Percentiles rank a stretch among this genome's conserved stretches.
These are phyloP conservation scores for Triplophysa siluroides DNA, from an alignment of 2,113 vertebrate species.

Conservation along the genomic window DNA sequence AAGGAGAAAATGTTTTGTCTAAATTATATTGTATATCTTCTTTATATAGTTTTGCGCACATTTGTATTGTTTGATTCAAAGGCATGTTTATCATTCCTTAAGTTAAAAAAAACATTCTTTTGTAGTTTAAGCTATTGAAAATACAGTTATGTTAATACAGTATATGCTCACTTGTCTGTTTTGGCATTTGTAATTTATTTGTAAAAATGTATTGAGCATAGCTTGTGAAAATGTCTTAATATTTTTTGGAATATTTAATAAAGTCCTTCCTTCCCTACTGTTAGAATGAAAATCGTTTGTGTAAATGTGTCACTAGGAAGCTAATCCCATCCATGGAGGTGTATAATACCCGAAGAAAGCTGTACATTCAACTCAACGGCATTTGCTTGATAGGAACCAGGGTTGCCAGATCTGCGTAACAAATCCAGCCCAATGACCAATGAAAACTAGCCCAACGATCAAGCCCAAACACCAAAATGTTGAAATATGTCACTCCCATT, in stretches of 20 bases:
- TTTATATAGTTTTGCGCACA: constrained; percentile 7
- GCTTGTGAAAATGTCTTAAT: constrained; percentile 36
- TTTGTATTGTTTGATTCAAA: constrained; percentile 21
- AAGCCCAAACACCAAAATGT: too few relatives aligned
- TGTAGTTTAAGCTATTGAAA: constrained; percentile 43
- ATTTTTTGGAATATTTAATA: constrained; percentile 54
- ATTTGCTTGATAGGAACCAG: too few relatives aligned
- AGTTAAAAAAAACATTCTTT: constrained; percentile 37
- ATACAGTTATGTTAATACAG: constrained; percentile 8
- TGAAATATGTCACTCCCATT: too few relatives aligned
- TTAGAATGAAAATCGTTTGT: neutral
- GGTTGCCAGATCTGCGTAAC: too few relatives aligned
- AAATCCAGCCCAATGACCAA: too few relatives aligned
- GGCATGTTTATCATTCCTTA: constrained; percentile 39
- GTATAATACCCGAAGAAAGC: too few relatives aligned
- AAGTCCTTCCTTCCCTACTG: constrained; percentile 38
- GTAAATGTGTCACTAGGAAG: too few relatives aligned
- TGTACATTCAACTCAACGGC: too few relatives aligned
- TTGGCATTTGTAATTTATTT: constrained; percentile 71
- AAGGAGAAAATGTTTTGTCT: constrained; percentile 41
- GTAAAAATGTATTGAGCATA: constrained; percentile 59
- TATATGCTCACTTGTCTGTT: constrained; percentile 45
- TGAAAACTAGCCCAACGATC: too few relatives aligned
- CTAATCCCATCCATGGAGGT: too few relatives aligned
- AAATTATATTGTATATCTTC: constrained; percentile 60